Evolutionary conservation across 2,797 vertebrate genomes (phyloP).

Genomic region (Pelochelys cantorii): DNA sequence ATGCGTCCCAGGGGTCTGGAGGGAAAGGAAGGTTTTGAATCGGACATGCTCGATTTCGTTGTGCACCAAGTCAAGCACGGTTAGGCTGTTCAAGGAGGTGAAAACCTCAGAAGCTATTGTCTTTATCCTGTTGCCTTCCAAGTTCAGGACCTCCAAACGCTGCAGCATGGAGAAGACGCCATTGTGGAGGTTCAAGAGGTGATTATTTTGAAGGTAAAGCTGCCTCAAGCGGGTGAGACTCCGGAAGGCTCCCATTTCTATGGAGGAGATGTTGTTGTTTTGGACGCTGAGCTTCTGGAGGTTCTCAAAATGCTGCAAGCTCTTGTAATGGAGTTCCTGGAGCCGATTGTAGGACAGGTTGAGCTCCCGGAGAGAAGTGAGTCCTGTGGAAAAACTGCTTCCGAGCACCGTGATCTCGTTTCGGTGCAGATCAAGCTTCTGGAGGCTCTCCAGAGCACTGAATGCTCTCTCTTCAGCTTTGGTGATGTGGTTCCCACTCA

Average conservation of each 20-base stretch:
- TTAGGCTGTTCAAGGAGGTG: conserved; percentile 82
- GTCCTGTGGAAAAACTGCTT: conserved; percentile 80
- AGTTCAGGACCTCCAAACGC: conserved; percentile 84
- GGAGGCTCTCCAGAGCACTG: conserved; percentile 80
- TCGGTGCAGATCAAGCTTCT: conserved; percentile 85
- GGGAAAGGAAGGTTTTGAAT: conserved; percentile 85
- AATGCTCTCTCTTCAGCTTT: conserved; percentile 77
- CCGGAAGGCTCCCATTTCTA: conserved; percentile 80
- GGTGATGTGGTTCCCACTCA: conserved; percentile 83
- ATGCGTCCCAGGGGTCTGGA: conserved; percentile 85
- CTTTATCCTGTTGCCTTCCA: conserved; percentile 80
- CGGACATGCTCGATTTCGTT: conserved; percentile 79
- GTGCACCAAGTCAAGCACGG: conserved; percentile 78
- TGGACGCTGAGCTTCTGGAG: conserved; percentile 84
- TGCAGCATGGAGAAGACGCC: conserved; percentile 86
- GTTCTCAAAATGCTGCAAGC: conserved; percentile 82
- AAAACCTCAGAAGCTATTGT: conserved; percentile 75
- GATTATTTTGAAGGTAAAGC: conserved; percentile 82
- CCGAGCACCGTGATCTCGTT: conserved; percentile 80
- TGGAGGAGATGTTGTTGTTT: conserved; percentile 78
- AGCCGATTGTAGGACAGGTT: conserved; percentile 82
- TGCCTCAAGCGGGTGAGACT: conserved; percentile 82
- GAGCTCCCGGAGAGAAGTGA: conserved; percentile 81
- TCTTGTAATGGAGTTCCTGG: conserved; percentile 67
- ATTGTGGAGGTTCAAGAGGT: conserved; percentile 68